Base-by-base conservation (phyloP, 2,888 invertebrate species). In the Endotricha flammealis region DNA sequence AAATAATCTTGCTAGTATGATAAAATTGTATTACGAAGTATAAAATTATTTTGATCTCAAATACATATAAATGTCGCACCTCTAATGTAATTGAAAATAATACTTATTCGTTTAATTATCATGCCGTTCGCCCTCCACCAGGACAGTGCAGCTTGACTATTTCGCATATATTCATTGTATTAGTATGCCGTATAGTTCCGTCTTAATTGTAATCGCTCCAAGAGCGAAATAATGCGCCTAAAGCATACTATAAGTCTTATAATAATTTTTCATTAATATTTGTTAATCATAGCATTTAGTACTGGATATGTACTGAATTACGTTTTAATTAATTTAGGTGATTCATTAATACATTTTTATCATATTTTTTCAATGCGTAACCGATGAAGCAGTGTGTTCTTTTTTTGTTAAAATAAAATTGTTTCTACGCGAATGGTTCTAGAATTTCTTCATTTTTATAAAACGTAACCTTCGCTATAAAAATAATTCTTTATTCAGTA, bases 401-500 rank as follows among this genome's bases (percentile, higher is more conserved):
- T n/a, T 4, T 4, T 4, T 20, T 7, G 20, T 20, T 6, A 20
- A 20, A 20, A 20, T 20, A 7, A 20, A 3, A 4, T 2, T 20
- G 3, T 6, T 6, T 20, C 4, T 20, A 4, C 6, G 7, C 20
- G 16, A 20, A 2, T 16, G 16, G 6, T 7, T 20, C 2, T 20
- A 6, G 2, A 2, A 20, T n/a, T 7, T 16, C n/a, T 20, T 6
- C 7, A 20, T 20, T 32, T 25, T 25, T 14, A 25, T 32, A 32
- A 32, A 4, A 32, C 32, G 61, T 50, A 47, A 50, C 53, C 48
- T 53, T 50, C 43, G 36, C 49, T 39, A 50, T 50, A 51, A 53
- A n/a, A 43, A 46, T 58, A 50, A 52, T 40, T 60, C 52, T 44
- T 32, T 48, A 30, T 38, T 44, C 56, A 39, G 41, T 53, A 48